Evolutionary conservation across 2,797 vertebrate species (phyloP), one percentile per base, ranked within the genome.

Genomic region (Sparus aurata): DNA sequence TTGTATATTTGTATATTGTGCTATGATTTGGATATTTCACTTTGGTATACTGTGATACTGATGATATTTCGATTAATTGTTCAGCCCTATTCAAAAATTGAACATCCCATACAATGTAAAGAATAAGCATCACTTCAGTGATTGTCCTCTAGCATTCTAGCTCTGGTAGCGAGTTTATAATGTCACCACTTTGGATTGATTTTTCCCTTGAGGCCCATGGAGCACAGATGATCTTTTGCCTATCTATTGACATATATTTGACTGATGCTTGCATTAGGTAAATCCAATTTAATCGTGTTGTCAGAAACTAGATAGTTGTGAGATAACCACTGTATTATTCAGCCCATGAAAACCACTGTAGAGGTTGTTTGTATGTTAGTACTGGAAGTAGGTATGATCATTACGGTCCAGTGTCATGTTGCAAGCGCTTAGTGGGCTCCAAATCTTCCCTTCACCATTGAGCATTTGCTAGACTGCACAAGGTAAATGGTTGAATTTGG

Each of bases 401-500:
- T 62, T 12, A 53, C 6, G 0, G 27, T 54, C 10, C 4, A 1
- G 15, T 62, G 27, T 73, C 34, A 3, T 46, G 49, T 54, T 66
- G 25, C 25, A 11, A 22, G 7, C 49, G 52, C 27, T 65, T 16
- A n/a, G 18, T 67, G 22, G 1, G 9, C 9, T 50, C 10, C 12
- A 55, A 16, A 57, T 34, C 17, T 73, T 52, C 23, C 8, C 8
- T 0, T 34, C 13, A 18, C 20, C 49, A 63, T 45, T 20, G 22
- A 50, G 17, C 1, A 55, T 73, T 72, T 55, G 5, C 13, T 73
- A 8, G 18, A 38, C 34, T 27, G 12, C 38, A n/a, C 9, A 18
- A 49, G 41, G 17, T 18, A 50, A 79, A 59, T n/a, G 12, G 17
- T 82, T 20, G 25, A 66, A 60, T 17, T 72, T 25, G 6, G 38